Percentiles rank a stretch among this genome's conserved stretches.
phyloP scores from a whole-genome alignment of 2,888 invertebrate genomes.

The Holacanthella duospinosa region DNA sequence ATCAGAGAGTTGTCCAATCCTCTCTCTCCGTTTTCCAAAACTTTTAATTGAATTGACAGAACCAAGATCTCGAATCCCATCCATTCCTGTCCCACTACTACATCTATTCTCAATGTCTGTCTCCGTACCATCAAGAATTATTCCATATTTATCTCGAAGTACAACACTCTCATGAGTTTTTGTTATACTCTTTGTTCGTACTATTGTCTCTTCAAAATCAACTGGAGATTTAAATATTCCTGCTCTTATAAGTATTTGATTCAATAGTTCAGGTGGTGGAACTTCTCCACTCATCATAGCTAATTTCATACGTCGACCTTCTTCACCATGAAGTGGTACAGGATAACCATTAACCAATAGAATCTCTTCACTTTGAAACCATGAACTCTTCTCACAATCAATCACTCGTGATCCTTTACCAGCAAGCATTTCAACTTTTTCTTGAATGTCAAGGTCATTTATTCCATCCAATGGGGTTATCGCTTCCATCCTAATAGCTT shows the following conservation, averaged over 20 bases:
- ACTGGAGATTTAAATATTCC: slow-evolving; percentile 54
- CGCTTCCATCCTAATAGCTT: background rate
- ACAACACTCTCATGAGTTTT: slow-evolving; percentile 61
- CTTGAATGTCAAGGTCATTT: slow-evolving; percentile 62
- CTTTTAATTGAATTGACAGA: slow-evolving; percentile 15
- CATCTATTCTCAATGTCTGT: slow-evolving; percentile 56
- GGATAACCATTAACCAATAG: slow-evolving; percentile 60
- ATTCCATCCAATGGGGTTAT: slow-evolving; percentile 39
- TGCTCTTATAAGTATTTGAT: slow-evolving; percentile 56
- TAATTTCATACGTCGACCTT: slow-evolving; percentile 56
- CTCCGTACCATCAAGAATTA: slow-evolving; percentile 57
- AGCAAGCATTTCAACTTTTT: slow-evolving; percentile 61
- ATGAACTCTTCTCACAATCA: slow-evolving; percentile 62
- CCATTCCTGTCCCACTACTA: background rate
- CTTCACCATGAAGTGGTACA: slow-evolving; percentile 55
- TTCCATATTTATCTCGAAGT: slow-evolving; percentile 53
- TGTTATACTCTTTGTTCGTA: slow-evolving; percentile 59
- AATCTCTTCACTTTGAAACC: slow-evolving; percentile 59
- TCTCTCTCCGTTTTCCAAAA: slow-evolving; percentile 33
- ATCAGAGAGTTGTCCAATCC: background rate
- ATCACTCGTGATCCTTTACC: slow-evolving; percentile 61
- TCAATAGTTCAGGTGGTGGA: slow-evolving; percentile 59
- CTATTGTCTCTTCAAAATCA: slow-evolving; percentile 55
- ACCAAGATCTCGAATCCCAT: background rate
- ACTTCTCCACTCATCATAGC: slow-evolving; percentile 50